These are phyloP conservation scores for Crocodylus rhombifer DNA, from an alignment of 2,797 vertebrate genomes.

Conservation along the genomic window DNA sequence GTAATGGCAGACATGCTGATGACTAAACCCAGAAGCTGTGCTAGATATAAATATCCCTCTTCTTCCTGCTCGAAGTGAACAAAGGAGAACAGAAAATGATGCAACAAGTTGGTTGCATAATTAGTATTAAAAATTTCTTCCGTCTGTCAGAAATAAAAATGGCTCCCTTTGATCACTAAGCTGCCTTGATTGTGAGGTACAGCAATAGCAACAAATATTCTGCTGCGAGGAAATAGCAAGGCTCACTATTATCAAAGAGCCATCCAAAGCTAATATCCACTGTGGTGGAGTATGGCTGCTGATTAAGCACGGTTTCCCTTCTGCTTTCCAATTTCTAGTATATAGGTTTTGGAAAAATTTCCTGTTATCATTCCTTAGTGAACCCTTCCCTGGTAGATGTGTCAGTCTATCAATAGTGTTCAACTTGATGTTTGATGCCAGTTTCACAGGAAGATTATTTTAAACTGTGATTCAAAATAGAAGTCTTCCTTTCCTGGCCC, in stretches of 20 bases:
- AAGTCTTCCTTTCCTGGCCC: background rate
- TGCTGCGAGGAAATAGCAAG: constrained; percentile 28
- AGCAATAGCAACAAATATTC: background rate
- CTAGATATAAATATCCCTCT: background rate
- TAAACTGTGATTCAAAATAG: background rate
- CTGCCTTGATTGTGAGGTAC: constrained; percentile 10
- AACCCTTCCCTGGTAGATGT: background rate
- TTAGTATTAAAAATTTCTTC: background rate
- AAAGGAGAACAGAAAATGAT: background rate
- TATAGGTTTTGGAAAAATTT: background rate
- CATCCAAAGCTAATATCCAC: background rate
- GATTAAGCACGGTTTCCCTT: background rate
- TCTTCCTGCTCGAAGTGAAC: background rate
- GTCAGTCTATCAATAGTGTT: background rate
- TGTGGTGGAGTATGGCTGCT: background rate
- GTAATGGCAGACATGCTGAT: background rate
- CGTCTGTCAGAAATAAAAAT: constrained; percentile 27
- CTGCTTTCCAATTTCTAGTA: background rate
- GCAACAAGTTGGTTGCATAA: background rate
- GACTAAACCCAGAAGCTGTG: background rate
- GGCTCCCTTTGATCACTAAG: background rate
- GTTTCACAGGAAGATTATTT: background rate
- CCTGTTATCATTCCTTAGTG: background rate
- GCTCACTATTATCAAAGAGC: constrained; percentile 13
- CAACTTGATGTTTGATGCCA: background rate